A percentile compares a stretch with the other conserved stretches of the same genome.
Conservation (phyloP, 2,888 invertebrate genomes). For the Cheilosia pagana region DNA sequence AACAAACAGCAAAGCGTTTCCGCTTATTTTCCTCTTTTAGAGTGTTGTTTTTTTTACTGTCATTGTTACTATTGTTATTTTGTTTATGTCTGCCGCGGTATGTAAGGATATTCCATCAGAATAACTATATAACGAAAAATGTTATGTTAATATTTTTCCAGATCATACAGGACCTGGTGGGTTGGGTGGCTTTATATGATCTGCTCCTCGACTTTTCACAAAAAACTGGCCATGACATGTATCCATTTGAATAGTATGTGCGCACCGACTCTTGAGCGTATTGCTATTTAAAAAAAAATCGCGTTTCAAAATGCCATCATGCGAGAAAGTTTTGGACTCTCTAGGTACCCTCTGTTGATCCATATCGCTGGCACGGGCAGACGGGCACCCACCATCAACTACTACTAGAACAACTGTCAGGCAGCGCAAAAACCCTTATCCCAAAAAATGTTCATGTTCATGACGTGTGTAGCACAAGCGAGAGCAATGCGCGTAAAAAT, state of each 20-base stretch:
- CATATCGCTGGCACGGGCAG: too few relatives aligned
- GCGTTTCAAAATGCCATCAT: constrained; percentile 67
- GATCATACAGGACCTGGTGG: not conserved
- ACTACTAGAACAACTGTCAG: not conserved
- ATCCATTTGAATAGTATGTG: constrained; percentile 4
- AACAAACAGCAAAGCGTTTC: constrained; percentile 51
- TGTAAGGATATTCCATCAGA: constrained; percentile 14
- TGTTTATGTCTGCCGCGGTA: constrained; percentile 10
- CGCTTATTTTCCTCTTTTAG: constrained; percentile 43
- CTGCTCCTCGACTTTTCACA: not conserved
- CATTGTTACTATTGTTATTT: constrained; percentile 25
- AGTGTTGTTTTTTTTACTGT: constrained; percentile 28
- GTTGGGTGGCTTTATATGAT: not conserved
- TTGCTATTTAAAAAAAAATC: constrained; percentile 59
- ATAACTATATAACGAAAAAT: constrained; percentile 23
- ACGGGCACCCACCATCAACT: too few relatives aligned
- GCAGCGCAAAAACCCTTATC: constrained; percentile 4
- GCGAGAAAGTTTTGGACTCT: constrained; percentile 57
- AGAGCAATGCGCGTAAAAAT: constrained; percentile 63
- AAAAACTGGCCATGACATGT: constrained; percentile 63
- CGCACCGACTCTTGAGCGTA: constrained; percentile 7
- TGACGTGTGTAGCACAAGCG: constrained; percentile 55
- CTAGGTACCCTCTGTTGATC: too few relatives aligned
- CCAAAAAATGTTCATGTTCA: constrained; percentile 66
- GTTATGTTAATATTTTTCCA: constrained; percentile 67